phyloP scores from a whole-genome alignment of 2,113 vertebrate genomes.

The Amia ocellicauda region DNA sequence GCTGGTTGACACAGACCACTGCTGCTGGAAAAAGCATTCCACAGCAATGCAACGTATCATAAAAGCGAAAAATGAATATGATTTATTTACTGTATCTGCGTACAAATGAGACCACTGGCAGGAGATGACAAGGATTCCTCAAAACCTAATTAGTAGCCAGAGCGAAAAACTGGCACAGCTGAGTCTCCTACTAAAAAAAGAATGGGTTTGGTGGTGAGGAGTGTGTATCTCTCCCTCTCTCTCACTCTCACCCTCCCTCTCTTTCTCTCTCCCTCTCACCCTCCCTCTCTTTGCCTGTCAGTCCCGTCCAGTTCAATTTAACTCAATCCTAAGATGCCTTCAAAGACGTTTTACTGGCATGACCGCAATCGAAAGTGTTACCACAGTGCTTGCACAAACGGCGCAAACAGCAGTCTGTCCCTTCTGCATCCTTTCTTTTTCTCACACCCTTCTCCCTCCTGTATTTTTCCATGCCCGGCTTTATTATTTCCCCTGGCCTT shows the following conservation, averaged over 20 bases:
- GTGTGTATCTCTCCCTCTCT: constrained; percentile 31
- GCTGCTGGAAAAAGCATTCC: neutral
- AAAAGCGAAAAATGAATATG: neutral
- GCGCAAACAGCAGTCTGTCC: constrained; percentile 5
- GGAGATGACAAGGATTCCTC: constrained; percentile 11
- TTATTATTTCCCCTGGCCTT: neutral
- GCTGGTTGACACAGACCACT: neutral
- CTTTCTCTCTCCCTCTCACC: constrained; percentile 24
- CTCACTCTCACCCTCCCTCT: constrained; percentile 34
- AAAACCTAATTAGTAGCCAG: constrained; percentile 20
- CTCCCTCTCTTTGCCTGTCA: constrained; percentile 42
- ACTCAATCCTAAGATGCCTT: neutral
- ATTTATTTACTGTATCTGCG: constrained; percentile 6
- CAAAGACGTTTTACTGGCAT: constrained; percentile 2
- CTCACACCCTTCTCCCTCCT: too few relatives aligned
- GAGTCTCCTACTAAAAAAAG: neutral
- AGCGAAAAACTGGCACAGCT: neutral
- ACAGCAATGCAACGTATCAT: neutral
- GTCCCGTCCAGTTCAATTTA: neutral
- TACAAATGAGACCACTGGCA: neutral
- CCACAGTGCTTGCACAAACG: neutral
- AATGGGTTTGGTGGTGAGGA: neutral
- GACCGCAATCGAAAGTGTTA: too few relatives aligned
- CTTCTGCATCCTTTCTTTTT: neutral
- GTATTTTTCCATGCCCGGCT: constrained; percentile 1